A percentile compares a stretch with the other conserved stretches of the same genome.
Conservation (phyloP, 2,888 invertebrate species). For the Himalopsyche anomala region DNA sequence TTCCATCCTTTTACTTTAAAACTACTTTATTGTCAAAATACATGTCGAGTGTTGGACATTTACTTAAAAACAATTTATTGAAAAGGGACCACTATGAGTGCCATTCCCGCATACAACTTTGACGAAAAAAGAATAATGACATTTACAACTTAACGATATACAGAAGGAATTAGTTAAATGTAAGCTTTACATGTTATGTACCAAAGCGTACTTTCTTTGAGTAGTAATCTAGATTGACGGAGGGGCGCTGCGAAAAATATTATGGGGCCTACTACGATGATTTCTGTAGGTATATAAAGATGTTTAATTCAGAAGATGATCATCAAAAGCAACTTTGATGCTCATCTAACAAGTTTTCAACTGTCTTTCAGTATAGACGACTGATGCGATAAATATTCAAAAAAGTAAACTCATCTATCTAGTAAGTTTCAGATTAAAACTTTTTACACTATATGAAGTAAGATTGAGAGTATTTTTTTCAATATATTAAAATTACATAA, state of each 20-base stretch:
- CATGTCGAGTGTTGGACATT: too few relatives aligned
- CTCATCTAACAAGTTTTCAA: neutral
- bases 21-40: too few relatives aligned
- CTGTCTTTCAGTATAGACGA: neutral
- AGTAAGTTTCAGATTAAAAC: neutral
- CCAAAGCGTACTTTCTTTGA: neutral
- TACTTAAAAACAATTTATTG: too few relatives aligned
- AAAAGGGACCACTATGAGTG: too few relatives aligned
- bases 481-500: too few relatives aligned
- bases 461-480: too few relatives aligned
- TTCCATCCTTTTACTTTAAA: too few relatives aligned
- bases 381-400: neutral
- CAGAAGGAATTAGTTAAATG: neutral
- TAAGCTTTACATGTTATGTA: neutral
- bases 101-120: too few relatives aligned
- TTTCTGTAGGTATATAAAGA: slow-evolving; percentile 17
- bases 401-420: neutral
- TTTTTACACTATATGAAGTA: too few relatives aligned
- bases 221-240: neutral
- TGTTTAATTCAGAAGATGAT: neutral
- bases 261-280: neutral
- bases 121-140: too few relatives aligned
- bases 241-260: neutral
- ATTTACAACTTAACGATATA: too few relatives aligned
- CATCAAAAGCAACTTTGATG: neutral